Evolutionary conservation across 2,113 vertebrate species (phyloP).

Genomic region (Falcunculus frontatus): DNA sequence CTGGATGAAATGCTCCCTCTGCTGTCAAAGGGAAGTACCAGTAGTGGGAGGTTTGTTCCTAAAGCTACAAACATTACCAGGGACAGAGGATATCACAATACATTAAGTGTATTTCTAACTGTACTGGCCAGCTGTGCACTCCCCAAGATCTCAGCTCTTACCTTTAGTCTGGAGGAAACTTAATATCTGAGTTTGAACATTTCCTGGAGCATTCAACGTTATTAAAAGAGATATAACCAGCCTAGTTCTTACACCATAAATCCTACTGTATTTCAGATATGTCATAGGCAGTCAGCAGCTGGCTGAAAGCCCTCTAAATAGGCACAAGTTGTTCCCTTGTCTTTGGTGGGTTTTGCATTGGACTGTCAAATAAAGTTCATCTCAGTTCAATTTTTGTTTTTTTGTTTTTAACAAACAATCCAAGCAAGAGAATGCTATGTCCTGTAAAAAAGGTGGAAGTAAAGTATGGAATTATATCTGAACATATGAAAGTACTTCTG

Average conservation of each 20-base stretch:
- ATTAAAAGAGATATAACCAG: not conserved
- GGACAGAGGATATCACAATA: not conserved
- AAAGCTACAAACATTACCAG: not conserved
- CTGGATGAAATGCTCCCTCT: conserved; percentile 14
- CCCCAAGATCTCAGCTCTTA: not conserved
- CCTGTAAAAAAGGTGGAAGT: not conserved
- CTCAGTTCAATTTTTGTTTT: not conserved
- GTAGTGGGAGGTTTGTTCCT: not conserved
- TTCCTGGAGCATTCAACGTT: not conserved
- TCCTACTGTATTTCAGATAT: not conserved
- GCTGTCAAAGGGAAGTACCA: not conserved
- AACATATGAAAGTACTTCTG: not conserved
- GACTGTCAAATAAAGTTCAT: not conserved
- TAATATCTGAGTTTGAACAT: not conserved
- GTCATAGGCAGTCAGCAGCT: not conserved
- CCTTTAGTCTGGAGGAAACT: not conserved
- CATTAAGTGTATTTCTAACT: not conserved
- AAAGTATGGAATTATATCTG: not conserved
- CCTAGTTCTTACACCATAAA: not conserved
- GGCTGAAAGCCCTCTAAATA: not conserved
- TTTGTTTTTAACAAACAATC: not conserved
- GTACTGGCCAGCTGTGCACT: not conserved
- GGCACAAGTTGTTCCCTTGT: not conserved
- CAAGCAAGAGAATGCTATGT: not conserved
- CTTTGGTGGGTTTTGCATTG: not conserved